Evolutionary conservation across 2,113 vertebrate genomes (phyloP).

Genomic region (Zonotrichia leucophrys): DNA sequence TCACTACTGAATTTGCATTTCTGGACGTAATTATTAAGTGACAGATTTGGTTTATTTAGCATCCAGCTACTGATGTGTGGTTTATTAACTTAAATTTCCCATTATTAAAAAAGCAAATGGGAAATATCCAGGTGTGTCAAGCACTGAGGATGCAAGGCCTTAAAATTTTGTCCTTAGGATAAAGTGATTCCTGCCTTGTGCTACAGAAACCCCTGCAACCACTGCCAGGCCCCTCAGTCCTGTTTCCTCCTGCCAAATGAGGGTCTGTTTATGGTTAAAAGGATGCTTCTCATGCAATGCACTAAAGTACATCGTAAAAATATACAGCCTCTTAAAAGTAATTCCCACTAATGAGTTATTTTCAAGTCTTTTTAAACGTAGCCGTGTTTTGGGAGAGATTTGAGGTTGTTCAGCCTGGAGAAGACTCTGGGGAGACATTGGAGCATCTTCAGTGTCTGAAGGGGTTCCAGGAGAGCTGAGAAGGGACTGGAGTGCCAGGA

Average conservation of each 20-base stretch:
- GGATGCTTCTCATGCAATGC: background rate
- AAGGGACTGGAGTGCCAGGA: background rate
- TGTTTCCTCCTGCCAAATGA: background rate
- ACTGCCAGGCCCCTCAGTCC: background rate
- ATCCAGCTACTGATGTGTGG: background rate
- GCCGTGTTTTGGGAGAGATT: background rate
- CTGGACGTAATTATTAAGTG: background rate
- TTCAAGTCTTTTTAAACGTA: background rate
- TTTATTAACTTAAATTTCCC: background rate
- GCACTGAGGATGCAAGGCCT: background rate
- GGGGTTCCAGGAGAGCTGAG: background rate
- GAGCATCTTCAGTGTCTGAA: background rate
- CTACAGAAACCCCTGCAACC: background rate
- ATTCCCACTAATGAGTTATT: conserved; percentile 24
- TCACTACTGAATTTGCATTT: background rate
- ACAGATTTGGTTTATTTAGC: background rate
- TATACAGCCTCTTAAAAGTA: conserved; percentile 8
- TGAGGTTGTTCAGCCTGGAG: background rate
- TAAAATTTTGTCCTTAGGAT: background rate
- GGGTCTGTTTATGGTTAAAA: background rate
- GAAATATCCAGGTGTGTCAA: background rate
- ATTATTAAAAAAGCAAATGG: background rate
- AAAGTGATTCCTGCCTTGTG: background rate
- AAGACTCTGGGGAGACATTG: background rate
- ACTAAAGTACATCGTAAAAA: background rate